Percentiles rank a stretch among this genome's conserved stretches.
phyloP scores from a whole-genome alignment of 2,797 vertebrate species.

The Selene dorsalis region DNA sequence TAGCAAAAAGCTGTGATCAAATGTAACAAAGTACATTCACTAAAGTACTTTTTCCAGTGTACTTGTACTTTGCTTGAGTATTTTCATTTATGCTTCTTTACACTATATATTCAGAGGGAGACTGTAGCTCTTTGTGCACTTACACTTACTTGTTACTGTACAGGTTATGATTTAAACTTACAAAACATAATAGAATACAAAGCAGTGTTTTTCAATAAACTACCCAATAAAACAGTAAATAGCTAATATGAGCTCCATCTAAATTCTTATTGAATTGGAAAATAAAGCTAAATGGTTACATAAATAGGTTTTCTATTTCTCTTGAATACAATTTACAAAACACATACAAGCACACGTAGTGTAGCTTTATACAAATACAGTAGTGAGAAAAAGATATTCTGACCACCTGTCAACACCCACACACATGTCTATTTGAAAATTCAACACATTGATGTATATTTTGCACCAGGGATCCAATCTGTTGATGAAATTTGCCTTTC shows the following conservation, averaged over 20 bases:
- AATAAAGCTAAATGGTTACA: not conserved
- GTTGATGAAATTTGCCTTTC: conserved; percentile 41
- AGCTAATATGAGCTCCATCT: not conserved
- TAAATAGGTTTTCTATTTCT: not conserved
- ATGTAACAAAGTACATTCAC: not conserved
- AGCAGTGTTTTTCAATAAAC: not conserved
- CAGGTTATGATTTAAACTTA: not conserved
- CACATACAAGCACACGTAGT: not conserved
- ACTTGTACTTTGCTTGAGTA: not conserved
- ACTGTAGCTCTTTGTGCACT: not conserved
- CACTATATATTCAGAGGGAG: not conserved
- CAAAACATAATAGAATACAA: not conserved
- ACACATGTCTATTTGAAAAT: conserved; percentile 26
- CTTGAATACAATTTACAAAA: not conserved
- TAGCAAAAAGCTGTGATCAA: not conserved
- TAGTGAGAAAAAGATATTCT: not conserved
- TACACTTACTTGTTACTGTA: not conserved
- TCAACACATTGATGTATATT: conserved; percentile 38
- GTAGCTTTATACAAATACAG: conserved; percentile 15
- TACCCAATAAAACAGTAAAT: not conserved
- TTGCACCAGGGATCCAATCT: conserved; percentile 35
- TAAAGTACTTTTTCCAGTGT: not conserved
- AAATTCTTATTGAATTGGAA: not conserved
- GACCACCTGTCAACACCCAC: not conserved
- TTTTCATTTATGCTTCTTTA: not conserved